These are phyloP conservation scores for Drosophila paramelanica DNA, from an alignment of 2,888 invertebrate genomes.

Conservation along the genomic window DNA sequence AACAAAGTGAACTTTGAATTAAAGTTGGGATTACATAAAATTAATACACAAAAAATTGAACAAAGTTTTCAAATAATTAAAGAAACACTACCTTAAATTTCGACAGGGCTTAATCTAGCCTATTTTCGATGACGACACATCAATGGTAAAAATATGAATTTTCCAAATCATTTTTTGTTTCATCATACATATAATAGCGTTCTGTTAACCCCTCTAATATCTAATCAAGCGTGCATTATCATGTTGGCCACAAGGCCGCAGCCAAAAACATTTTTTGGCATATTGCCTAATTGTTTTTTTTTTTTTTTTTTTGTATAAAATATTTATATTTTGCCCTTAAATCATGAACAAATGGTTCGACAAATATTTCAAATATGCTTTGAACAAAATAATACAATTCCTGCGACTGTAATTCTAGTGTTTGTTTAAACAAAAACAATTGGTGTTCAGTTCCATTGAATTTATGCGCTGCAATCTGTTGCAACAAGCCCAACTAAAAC, in stretches of 20 bases:
- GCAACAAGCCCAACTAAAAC: slow-evolving; percentile 13
- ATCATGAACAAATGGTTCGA: slow-evolving; percentile 12
- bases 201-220: slow-evolving; percentile 1
- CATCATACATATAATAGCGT: not conserved
- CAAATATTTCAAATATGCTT: slow-evolving; percentile 21
- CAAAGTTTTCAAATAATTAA: not conserved
- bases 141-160: too few relatives aligned
- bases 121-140: not conserved
- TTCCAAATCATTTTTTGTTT: slow-evolving; percentile 1
- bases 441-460: slow-evolving; percentile 19
- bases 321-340: slow-evolving; percentile 10
- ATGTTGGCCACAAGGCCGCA: slow-evolving; percentile 52
- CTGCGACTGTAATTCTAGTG: slow-evolving; percentile 25
- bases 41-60: too few relatives aligned
- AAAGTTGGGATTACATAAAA: not conserved
- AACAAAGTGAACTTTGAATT: too few relatives aligned
- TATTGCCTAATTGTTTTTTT: slow-evolving; percentile 12
- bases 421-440: slow-evolving; percentile 25
- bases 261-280: slow-evolving; percentile 26
- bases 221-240: slow-evolving; percentile 49
- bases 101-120: not conserved
- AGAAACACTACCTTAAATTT: too few relatives aligned
- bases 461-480: slow-evolving; percentile 5
- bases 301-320: slow-evolving; percentile 9
- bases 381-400: slow-evolving; percentile 12